Conservation (phyloP, 92 coral and sea anemone species). For the Porites divaricata region DNA sequence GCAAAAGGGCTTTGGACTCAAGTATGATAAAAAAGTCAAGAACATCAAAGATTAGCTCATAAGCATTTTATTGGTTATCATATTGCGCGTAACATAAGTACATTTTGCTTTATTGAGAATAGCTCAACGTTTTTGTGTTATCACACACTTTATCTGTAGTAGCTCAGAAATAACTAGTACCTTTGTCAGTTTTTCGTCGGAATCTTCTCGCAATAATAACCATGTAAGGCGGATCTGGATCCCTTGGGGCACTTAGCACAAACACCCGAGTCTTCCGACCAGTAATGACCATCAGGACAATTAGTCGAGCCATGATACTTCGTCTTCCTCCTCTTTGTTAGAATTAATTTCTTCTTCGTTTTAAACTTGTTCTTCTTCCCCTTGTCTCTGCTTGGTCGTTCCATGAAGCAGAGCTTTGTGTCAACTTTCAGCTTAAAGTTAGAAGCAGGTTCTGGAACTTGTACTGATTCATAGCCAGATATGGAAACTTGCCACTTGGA, state of each 20-base stretch:
- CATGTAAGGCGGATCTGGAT: slow-evolving; percentile 38
- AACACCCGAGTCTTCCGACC: neutral
- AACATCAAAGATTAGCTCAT: no score
- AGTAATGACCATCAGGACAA: slow-evolving; percentile 25
- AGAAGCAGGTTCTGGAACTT: slow-evolving; percentile 37
- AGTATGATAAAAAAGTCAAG: no score
- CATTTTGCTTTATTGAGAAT: no score
- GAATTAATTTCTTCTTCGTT: neutral
- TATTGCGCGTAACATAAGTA: no score
- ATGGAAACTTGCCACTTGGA: slow-evolving; percentile 37
- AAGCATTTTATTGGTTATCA: no score
- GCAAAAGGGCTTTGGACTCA: no score
- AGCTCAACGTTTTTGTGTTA: no score
- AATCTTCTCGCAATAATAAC: slow-evolving; percentile 49
- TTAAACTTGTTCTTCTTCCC: neutral
- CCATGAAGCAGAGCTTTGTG: slow-evolving; percentile 39
- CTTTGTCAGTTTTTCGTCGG: neutral
- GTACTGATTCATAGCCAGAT: slow-evolving; percentile 41
- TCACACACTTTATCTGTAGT: neutral
- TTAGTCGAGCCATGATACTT: neutral
- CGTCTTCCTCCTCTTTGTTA: neutral
- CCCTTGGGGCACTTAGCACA: slow-evolving; percentile 41
- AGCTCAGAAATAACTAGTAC: neutral
- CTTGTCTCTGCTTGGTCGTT: slow-evolving; percentile 23
- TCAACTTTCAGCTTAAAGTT: slow-evolving; percentile 46